These are phyloP conservation scores for Halictus rubicundus DNA, from an alignment of 1,140 invertebrate genomes.

Conservation along the genomic window DNA sequence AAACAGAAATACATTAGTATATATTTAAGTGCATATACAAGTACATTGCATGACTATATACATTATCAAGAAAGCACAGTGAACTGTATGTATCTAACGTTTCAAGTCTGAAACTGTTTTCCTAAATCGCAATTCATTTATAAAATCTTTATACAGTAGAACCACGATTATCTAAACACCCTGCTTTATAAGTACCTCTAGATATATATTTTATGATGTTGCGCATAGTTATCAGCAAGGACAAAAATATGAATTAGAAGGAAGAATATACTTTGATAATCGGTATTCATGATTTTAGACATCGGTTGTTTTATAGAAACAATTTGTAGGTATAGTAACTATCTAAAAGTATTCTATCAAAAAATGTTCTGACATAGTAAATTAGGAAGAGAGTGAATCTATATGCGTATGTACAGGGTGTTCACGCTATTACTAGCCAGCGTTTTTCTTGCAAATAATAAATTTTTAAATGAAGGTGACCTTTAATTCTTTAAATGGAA, in stretches of 20 bases:
- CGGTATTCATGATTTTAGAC: neutral
- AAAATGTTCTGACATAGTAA: neutral
- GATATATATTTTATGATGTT: neutral
- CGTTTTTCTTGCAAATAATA: no score
- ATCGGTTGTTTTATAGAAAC: neutral
- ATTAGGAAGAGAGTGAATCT: neutral
- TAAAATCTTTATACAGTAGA: conserved; percentile 15
- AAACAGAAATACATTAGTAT: conserved; percentile 12
- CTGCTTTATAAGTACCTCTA: neutral
- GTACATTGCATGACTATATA: conserved; percentile 17
- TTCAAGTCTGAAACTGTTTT: neutral
- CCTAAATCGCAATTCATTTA: conserved; percentile 1
- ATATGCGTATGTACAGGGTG: neutral
- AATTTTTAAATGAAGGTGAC: no score
- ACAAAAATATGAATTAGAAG: neutral
- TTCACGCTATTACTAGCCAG: no score
- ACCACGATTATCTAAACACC: neutral
- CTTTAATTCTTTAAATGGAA: no score
- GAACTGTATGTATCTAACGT: neutral
- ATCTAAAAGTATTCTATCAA: neutral
- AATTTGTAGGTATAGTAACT: no score
- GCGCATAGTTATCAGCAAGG: neutral
- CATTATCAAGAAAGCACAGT: neutral
- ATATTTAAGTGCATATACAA: conserved; percentile 14
- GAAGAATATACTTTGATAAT: neutral